Evolutionary conservation across 1,140 invertebrate genomes (phyloP), one percentile per base, ranked within the genome.

Genomic region (Saccostrea echinata): DNA sequence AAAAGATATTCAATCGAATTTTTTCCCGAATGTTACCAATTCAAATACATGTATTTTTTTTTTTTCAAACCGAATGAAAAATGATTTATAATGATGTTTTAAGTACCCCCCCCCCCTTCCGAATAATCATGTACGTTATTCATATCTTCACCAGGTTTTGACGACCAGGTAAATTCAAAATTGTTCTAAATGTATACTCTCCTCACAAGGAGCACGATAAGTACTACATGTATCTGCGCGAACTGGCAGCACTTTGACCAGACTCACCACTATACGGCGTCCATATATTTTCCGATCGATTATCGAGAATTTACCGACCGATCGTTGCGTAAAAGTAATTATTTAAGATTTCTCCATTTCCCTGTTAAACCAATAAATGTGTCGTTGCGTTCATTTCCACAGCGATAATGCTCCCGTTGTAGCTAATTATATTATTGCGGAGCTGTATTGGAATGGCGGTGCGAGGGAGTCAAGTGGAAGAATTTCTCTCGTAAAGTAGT

Each of bases 301-400:
- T 76, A 27, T 33, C 68, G 30, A 30, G 68, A 76, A 43, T 76
- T 76, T 76, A 16, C 68, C 68, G 27, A 76, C 24, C 68, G 68
- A 76, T 30, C 68, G 68, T 76, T 76, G 68, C 68, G 68, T 76
- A 76, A 76, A 76, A 76, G 68, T 76, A 76, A 76, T 76, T 76
- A 76, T 76, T 76, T 76, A 76, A 76, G 68, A 76, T 33, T 76
- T 76, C 68, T 76, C 68, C 68, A 76, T 76, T 76, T 76, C 68
- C 68, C 27, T 16, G 68, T 76, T 76, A 76, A 30, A 76, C 27
- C 68, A 76, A 76, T 76, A 76, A 76, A 76, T 76, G 68, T 33
- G 68, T 76, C 68, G 68, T 76, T 76, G 24, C 68, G 68, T 76
- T 76, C 68, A 76, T 76, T 76, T 76, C 27, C 33, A 2, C 8